Conservation (phyloP, 2,797 vertebrate genomes). For the Enteromius paludinosus region DNA sequence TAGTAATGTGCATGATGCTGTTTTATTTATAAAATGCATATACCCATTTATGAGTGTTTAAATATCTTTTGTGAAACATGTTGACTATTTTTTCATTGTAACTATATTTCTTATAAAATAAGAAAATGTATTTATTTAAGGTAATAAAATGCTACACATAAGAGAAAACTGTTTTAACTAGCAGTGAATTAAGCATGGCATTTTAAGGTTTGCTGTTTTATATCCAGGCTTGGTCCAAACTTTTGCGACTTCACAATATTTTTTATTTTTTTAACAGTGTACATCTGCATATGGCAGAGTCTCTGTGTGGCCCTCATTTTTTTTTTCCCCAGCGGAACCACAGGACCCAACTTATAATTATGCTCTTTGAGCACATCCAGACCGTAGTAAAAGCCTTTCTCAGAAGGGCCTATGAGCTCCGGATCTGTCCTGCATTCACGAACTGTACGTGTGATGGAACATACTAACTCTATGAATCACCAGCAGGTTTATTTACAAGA, state of each 20-base stretch:
- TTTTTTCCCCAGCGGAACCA: slow-evolving; percentile 10
- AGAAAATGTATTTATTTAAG: neutral
- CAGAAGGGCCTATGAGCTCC: neutral
- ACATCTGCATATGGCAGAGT: slow-evolving; percentile 4
- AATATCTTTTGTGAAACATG: neutral
- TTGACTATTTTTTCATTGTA: neutral
- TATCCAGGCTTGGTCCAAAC: neutral
- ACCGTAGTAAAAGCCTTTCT: neutral
- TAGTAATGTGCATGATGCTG: neutral
- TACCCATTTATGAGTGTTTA: neutral
- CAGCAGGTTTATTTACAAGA: neutral
- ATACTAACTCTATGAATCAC: slow-evolving; percentile 6
- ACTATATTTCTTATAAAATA: neutral
- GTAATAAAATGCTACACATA: neutral
- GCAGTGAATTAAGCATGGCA: neutral
- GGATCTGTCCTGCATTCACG: neutral
- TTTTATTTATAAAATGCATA: slow-evolving; percentile 8
- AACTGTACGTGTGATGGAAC: neutral
- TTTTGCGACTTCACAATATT: neutral
- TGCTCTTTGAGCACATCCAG: slow-evolving; percentile 23
- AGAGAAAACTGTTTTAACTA: too few relatives aligned
- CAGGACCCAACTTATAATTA: slow-evolving; percentile 42
- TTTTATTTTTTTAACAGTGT: neutral
- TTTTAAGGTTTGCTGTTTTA: neutral
- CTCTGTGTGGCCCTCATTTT: slow-evolving; percentile 32